Evolutionary conservation across 2,888 invertebrate genomes (phyloP).

Genomic region (Agrypnus murinus): DNA sequence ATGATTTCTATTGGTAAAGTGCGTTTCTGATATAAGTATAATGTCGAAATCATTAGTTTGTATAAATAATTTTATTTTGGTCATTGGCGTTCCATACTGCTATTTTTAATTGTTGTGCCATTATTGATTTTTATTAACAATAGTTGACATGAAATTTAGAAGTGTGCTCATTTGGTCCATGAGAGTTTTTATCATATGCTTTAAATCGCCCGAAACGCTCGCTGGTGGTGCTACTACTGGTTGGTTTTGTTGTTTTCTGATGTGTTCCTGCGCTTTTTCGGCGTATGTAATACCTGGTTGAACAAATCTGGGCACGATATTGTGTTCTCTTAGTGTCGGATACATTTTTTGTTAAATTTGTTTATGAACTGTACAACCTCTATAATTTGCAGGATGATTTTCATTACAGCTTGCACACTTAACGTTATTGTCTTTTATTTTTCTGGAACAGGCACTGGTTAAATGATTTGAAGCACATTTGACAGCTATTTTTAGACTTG

Average conservation of each 20-base stretch:
- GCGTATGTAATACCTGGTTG: background rate
- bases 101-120: background rate
- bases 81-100: background rate
- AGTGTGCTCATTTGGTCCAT: too few species aligned
- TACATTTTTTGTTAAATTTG: background rate
- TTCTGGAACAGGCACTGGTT: too few species aligned
- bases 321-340: slow-evolving; percentile 1
- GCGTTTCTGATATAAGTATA: too few species aligned
- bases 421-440: too few species aligned
- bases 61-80: background rate
- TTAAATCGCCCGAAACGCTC: background rate
- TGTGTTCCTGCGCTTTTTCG: background rate
- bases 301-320: background rate
- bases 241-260: slow-evolving; percentile 1
- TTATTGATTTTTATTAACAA: slow-evolving; percentile 1
- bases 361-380: background rate
- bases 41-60: too few species aligned
- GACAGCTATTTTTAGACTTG: too few species aligned
- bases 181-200: slow-evolving; percentile 1
- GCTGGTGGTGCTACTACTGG: slow-evolving; percentile 2
- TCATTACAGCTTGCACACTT: too few species aligned
- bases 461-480: too few species aligned
- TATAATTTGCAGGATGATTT: background rate
- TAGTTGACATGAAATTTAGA: slow-evolving; percentile 5
- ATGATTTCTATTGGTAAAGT: too few species aligned